phyloP scores from a whole-genome alignment of 2,113 vertebrate genomes.

The Mionectes macconnelli region DNA sequence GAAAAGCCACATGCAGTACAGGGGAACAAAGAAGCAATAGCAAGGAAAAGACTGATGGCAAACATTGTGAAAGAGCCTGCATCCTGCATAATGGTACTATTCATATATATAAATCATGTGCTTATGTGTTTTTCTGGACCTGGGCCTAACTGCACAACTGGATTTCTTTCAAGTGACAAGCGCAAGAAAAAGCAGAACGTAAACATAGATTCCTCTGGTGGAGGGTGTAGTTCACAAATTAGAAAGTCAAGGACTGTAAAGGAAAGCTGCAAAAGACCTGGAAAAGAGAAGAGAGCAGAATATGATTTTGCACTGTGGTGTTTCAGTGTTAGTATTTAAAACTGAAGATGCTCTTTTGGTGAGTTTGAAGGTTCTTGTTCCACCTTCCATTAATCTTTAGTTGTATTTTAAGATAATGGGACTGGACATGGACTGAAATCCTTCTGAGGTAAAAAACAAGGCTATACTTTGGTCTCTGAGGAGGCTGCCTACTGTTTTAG shows the following conservation, averaged over 20 bases:
- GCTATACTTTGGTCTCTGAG: not conserved
- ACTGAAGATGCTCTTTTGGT: not conserved
- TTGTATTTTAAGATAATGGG: not conserved
- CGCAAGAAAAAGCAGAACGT: not conserved
- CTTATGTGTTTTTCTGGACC: constrained; percentile 2
- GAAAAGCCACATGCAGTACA: not conserved
- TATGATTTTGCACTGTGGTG: not conserved
- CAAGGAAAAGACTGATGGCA: not conserved
- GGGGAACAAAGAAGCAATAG: constrained; percentile 1
- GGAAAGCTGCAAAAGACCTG: not conserved
- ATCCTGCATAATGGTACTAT: constrained; percentile 1
- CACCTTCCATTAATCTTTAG: not conserved
- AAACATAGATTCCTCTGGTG: not conserved
- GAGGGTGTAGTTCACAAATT: not conserved
- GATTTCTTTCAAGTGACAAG: not conserved
- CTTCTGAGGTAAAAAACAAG: not conserved
- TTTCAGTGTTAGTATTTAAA: not conserved
- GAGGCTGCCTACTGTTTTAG: not conserved
- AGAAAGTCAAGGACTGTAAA: not conserved
- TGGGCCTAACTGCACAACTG: not conserved
- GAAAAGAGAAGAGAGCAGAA: not conserved
- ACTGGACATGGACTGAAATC: not conserved
- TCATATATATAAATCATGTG: not conserved
- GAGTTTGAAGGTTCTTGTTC: not conserved
- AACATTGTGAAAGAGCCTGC: not conserved